Conservation (phyloP, 92 coral and sea anemone species). For the Galaxea fascicularis region DNA sequence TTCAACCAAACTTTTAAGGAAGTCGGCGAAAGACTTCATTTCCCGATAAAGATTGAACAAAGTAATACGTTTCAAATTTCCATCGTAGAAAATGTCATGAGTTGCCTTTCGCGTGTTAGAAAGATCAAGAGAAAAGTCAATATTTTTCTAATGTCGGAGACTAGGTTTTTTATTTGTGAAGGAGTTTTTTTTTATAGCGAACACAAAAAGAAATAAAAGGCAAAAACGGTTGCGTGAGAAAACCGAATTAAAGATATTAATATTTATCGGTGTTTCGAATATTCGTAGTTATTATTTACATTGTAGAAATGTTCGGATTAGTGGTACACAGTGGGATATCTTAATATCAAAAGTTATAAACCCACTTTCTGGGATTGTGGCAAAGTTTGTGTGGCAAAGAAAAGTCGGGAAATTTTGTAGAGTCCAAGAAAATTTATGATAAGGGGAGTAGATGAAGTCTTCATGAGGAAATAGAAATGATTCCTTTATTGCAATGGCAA, state of each 20-base stretch:
- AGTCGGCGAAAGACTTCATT: constrained; percentile 9
- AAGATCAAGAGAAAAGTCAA: background rate
- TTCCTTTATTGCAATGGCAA: background rate
- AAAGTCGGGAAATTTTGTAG: background rate
- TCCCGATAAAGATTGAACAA: background rate
- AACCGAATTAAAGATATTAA: background rate
- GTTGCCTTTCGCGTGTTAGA: background rate
- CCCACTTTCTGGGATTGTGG: background rate
- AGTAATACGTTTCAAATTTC: constrained; percentile 6
- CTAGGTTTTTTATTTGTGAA: background rate
- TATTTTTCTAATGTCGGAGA: background rate
- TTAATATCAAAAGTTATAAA: constrained; percentile 4
- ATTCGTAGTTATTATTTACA: constrained; percentile 35
- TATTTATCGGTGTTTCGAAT: constrained; percentile 12
- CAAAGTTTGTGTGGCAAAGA: background rate
- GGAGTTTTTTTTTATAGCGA: background rate
- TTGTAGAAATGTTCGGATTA: constrained; percentile 23
- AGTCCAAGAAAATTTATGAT: background rate
- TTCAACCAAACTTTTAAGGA: constrained; percentile 14
- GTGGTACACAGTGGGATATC: constrained; percentile 34
- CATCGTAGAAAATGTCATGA: background rate
- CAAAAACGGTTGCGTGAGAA: background rate
- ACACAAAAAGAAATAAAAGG: background rate
- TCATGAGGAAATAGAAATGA: background rate
- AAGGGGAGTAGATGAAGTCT: background rate